Percentiles rank a stretch among this genome's conserved stretches.
These are phyloP conservation scores for Anhinga anhinga DNA, from an alignment of 2,113 vertebrate species.

Conservation along the genomic window DNA sequence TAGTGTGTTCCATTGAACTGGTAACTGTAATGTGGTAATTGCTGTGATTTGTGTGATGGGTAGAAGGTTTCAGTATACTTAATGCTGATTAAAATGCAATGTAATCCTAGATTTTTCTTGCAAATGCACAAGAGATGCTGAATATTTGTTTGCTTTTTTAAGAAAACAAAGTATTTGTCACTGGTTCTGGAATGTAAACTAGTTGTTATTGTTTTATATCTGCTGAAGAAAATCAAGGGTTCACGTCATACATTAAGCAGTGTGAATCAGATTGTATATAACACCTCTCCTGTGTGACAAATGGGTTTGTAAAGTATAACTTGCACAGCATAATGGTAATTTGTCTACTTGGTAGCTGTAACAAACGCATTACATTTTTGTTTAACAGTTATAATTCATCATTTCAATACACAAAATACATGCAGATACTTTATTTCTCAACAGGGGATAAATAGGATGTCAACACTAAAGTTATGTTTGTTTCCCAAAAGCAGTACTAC, in stretches of 20 bases:
- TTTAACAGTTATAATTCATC: conserved; percentile 57
- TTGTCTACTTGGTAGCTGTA: conserved; percentile 53
- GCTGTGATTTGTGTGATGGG: background rate
- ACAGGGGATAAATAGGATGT: conserved; percentile 37
- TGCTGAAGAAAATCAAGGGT: conserved; percentile 18
- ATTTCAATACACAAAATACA: conserved; percentile 35
- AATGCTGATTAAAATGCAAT: background rate
- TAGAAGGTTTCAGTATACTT: background rate
- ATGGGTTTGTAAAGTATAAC: conserved; percentile 65
- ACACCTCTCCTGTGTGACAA: conserved; percentile 63
- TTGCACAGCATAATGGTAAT: conserved; percentile 51
- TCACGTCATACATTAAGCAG: conserved; percentile 44
- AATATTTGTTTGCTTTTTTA: background rate
- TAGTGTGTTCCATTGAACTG: background rate
- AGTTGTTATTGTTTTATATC: background rate
- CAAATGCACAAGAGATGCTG: background rate
- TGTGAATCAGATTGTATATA: conserved; percentile 58
- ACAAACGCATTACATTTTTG: conserved; percentile 52
- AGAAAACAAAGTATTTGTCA: conserved; percentile 31
- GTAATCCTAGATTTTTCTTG: background rate
- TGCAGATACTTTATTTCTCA: conserved; percentile 39
- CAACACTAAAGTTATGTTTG: background rate
- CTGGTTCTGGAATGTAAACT: background rate
- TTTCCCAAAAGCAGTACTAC: background rate
- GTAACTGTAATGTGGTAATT: background rate